Percentiles rank a stretch among this genome's conserved stretches.
Evolutionary conservation across 2,113 vertebrate species (phyloP).

Genomic region (Geococcyx californianus): DNA sequence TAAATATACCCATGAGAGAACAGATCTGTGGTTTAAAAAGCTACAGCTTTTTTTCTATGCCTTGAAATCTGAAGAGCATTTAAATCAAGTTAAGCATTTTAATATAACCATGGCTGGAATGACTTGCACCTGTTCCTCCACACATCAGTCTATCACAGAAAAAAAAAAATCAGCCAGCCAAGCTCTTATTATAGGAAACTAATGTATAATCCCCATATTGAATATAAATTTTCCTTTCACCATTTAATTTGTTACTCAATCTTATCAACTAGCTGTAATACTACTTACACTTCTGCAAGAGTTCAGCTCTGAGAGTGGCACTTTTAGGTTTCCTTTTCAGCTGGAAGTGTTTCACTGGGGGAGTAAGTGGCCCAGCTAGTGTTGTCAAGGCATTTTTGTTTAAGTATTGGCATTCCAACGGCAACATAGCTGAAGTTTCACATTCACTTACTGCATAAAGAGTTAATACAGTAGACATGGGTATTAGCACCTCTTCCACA

Average conservation of each 20-base stretch:
- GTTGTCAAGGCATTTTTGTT: constrained; percentile 96
- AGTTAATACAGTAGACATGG: neutral
- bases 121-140: neutral
- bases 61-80: constrained; percentile 8
- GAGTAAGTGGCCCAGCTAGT: constrained; percentile 93
- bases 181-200: neutral
- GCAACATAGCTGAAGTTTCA: constrained; percentile 94
- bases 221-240: neutral
- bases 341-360: constrained; percentile 97
- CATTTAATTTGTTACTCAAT: neutral
- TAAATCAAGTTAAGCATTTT: neutral
- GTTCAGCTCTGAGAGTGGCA: constrained; percentile 94
- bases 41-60: neutral
- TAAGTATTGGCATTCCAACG: constrained; percentile 95
- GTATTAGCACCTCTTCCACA: neutral
- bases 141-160: neutral
- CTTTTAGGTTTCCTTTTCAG: constrained; percentile 97
- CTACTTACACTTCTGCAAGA: constrained; percentile 95
- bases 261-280: neutral
- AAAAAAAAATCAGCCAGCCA: neutral
- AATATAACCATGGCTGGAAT: neutral
- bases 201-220: neutral
- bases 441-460: constrained; percentile 87
- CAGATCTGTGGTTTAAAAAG: neutral
- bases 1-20: neutral